Base-by-base conservation (phyloP, 2,888 invertebrate genomes). In the Drosophila robusta region DNA sequence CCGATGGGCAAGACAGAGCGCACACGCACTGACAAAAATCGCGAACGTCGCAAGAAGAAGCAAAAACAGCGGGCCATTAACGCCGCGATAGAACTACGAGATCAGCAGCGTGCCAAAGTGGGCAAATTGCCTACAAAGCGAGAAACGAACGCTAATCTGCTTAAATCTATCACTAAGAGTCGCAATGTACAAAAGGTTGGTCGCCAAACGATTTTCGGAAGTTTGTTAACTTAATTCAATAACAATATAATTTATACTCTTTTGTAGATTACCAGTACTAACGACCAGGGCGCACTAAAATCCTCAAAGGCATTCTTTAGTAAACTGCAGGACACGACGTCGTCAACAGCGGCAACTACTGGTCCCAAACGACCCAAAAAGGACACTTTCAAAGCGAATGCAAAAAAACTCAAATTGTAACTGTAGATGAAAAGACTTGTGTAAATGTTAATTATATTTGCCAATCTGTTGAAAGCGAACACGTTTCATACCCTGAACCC, bases 1-100 rank as follows among this genome's bases (percentile, higher is more conserved):
- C 70, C 89, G 2, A 92, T 95, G 60, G 96, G 96, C 24, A 95
- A 95, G 92, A 94, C 95, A 11, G 99, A 99, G 92, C 94, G 96
- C 68, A 95, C 96, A 0, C 93, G 94, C 56, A 97, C 98, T 0
- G 98, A 99, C 89, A 97, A 95, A 92, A 97, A 98, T 78, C 94
- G 98, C 50, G 97, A 97, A 78, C 93, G 98, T 63, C 94, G 98
- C 79, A 95, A 95, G 91, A 98, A 97, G 93, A 98, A 98, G 92
- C 93, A 94, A 49, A 94, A 95, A 67, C 97, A 98, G 89, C 93
- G 93, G 34, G 92, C 93, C 64, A 91, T 94, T 63, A 90, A 94
- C 90, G 89, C 93, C 87, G 90, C 91, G 24, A 68, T 93, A 83
- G 93, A 94, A 90, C 83, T 92, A 85, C 92, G 93, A 78, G 92